A percentile compares a stretch with the other conserved stretches of the same genome.
These are phyloP conservation scores for Lepisosteus oculatus DNA, from an alignment of 2,113 vertebrate species.

Conservation along the genomic window DNA sequence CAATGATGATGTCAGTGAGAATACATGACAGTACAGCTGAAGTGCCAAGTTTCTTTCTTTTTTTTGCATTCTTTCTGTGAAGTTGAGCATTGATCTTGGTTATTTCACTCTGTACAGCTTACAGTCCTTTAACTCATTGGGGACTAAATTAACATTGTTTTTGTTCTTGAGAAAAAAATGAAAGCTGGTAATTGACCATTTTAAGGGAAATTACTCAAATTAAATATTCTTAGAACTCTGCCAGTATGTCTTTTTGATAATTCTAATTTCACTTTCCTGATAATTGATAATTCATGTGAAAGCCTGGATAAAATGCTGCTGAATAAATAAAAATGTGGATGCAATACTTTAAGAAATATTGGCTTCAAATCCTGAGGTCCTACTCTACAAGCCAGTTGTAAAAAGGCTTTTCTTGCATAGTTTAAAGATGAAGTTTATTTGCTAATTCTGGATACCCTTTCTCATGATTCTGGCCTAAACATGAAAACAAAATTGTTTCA, in stretches of 20 bases:
- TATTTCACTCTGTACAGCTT: slow-evolving; percentile 20
- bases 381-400: too few species aligned
- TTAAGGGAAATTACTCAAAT: slow-evolving; percentile 40
- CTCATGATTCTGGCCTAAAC: too few species aligned
- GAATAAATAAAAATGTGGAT: too few species aligned
- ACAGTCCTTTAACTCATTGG: slow-evolving; percentile 21
- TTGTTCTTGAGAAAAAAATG: slow-evolving; percentile 19
- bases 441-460: too few species aligned
- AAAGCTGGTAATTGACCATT: slow-evolving; percentile 41
- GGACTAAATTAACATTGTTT: slow-evolving; percentile 36
- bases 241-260: slow-evolving; percentile 32
- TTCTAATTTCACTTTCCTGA: slow-evolving; percentile 13
- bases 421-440: too few species aligned
- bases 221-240: slow-evolving; percentile 28
- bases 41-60: slow-evolving; percentile 57
- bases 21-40: slow-evolving; percentile 76
- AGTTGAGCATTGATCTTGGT: slow-evolving; percentile 52
- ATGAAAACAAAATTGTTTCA: too few species aligned
- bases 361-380: too few species aligned
- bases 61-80: slow-evolving; percentile 33
- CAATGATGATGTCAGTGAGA: slow-evolving; percentile 87
- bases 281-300: too few species aligned
- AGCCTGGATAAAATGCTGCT: too few species aligned
- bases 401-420: too few species aligned
- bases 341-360: too few species aligned